These are phyloP conservation scores for Lepus europaeus DNA, from an alignment of 2,113 vertebrate genomes.

Conservation along the genomic window DNA sequence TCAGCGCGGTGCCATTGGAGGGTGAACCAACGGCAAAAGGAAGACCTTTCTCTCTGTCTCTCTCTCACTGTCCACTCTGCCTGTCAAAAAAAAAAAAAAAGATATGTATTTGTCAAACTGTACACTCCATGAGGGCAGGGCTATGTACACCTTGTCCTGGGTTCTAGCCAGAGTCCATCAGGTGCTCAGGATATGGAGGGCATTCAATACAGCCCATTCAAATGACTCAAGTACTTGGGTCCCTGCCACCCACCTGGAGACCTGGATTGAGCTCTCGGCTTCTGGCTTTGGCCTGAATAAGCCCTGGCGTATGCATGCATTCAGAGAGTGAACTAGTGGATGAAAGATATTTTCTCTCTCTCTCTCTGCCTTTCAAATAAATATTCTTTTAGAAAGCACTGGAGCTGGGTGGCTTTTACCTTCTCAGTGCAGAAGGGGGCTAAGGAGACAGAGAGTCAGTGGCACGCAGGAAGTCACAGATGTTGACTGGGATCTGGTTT, in stretches of 20 bases:
- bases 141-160: neutral
- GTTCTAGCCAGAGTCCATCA: neutral
- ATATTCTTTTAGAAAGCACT: neutral
- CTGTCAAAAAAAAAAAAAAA: no score
- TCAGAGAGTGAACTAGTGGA: no score
- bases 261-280: no score
- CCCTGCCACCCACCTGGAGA: no score
- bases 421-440: neutral
- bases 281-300: no score
- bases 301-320: no score
- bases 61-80: no score
- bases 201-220: neutral
- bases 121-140: neutral
- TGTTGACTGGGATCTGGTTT: neutral
- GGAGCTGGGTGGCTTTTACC: neutral
- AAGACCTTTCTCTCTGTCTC: no score
- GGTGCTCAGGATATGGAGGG: neutral
- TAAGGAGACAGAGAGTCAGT: neutral
- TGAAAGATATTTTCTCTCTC: no score
- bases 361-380: no score
- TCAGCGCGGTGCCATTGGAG: no score
- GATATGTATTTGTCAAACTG: neutral
- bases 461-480: neutral
- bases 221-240: neutral
- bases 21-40: no score